A percentile compares a stretch with the other conserved stretches of the same genome.
Evolutionary conservation across 2,888 invertebrate genomes (phyloP).

Genomic region (Rhagium mordax): DNA sequence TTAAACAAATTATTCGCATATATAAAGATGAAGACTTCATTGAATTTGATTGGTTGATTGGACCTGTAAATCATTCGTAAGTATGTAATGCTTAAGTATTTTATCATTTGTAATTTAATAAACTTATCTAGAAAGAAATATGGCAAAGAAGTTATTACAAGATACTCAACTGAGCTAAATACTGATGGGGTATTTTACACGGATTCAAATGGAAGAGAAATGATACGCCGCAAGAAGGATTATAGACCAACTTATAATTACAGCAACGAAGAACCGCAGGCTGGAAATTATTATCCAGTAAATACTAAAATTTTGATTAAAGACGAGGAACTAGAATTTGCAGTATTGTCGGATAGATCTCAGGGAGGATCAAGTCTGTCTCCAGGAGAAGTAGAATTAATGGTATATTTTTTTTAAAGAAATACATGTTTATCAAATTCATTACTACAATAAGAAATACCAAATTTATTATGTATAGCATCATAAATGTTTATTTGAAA

Average conservation of each 20-base stretch:
- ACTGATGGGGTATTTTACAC: conserved; percentile 78
- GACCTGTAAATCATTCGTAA: conserved; percentile 69
- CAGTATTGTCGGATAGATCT: conserved; percentile 75
- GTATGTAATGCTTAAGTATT: background rate
- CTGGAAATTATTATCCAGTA: conserved; percentile 71
- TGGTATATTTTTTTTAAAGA: conserved; percentile 71
- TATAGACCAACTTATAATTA: conserved; percentile 75
- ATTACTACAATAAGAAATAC: background rate
- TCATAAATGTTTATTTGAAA: background rate
- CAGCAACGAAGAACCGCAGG: conserved; percentile 71
- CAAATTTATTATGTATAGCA: too few relatives aligned
- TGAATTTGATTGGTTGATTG: conserved; percentile 69
- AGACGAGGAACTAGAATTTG: conserved; percentile 68
- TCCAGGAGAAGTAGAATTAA: conserved; percentile 77
- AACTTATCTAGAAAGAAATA: background rate
- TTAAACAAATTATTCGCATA: conserved; percentile 78
- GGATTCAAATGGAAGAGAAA: conserved; percentile 83
- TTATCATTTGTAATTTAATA: background rate
- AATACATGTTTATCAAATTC: background rate
- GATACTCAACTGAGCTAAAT: conserved; percentile 44
- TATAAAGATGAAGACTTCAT: conserved; percentile 72
- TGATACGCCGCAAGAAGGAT: conserved; percentile 75
- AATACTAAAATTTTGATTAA: conserved; percentile 76
- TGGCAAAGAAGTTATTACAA: background rate
- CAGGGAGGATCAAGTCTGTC: conserved; percentile 76